A percentile compares a stretch with the other conserved stretches of the same genome.
phyloP scores from a whole-genome alignment of 2,797 vertebrate species.

The Apogon hyalosoma region DNA sequence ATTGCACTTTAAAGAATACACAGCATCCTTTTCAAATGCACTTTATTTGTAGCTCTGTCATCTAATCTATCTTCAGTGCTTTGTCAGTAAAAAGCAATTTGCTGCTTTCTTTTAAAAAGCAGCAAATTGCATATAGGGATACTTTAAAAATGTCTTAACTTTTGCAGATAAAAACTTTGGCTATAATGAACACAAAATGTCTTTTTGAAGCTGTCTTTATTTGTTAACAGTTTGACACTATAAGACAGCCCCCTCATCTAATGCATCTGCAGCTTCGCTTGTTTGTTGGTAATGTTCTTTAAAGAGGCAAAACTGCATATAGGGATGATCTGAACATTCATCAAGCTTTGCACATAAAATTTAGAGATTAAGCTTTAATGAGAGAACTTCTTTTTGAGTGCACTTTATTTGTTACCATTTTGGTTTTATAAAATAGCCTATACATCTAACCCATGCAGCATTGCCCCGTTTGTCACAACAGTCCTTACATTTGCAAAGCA shows the following conservation, averaged over 20 bases:
- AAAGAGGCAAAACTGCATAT: no score
- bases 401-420: background rate
- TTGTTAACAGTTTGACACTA: no score
- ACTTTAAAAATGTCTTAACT: background rate
- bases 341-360: background rate
- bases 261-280: no score
- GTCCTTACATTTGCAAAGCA: constrained; percentile 10
- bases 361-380: constrained; percentile 3
- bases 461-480: background rate
- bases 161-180: no score
- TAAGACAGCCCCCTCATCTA: no score
- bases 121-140: background rate
- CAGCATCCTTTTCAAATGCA: no score
- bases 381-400: background rate
- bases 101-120: constrained; percentile 7
- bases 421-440: background rate
- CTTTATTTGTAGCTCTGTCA: no score
- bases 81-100: background rate
- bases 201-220: no score
- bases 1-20: no score
- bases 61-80: no score
- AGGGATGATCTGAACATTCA: background rate
- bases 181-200: no score
- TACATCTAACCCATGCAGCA: constrained; percentile 6
- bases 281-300: no score